Percentiles rank a stretch among this genome's conserved stretches.
Conservation (phyloP, 1,140 invertebrate genomes). For the Maniola jurtina region DNA sequence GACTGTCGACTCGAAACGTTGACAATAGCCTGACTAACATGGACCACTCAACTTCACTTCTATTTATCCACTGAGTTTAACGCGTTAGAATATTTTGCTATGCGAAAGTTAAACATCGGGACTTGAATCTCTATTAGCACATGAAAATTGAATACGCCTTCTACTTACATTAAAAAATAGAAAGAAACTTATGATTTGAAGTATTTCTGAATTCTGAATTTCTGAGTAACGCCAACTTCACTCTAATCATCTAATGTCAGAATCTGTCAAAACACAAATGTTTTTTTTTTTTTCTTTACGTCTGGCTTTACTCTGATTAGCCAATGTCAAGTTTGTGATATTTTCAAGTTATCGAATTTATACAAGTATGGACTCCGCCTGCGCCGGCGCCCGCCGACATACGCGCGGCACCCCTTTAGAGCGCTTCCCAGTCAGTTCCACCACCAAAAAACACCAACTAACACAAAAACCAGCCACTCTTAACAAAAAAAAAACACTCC, state of each 20-base stretch:
- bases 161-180: constrained; percentile 65
- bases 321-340: too few relatives aligned
- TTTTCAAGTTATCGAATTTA: too few relatives aligned
- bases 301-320: too few relatives aligned
- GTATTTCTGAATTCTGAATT: constrained; percentile 31
- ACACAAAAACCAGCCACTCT: too few relatives aligned
- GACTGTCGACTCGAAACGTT: constrained; percentile 51
- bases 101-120: constrained; percentile 32
- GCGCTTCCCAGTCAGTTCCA: too few relatives aligned
- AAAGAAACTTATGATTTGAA: constrained; percentile 57
- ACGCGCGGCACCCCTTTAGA: too few relatives aligned
- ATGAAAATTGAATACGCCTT: constrained; percentile 53
- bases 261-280: too few relatives aligned
- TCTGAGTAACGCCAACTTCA: constrained; percentile 68
- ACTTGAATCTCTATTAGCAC: constrained; percentile 34
- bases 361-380: too few relatives aligned
- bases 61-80: constrained; percentile 43
- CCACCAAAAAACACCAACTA: too few relatives aligned
- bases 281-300: too few relatives aligned
- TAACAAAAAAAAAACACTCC: too few relatives aligned
- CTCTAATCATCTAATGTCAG: constrained; percentile 13
- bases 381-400: too few relatives aligned
- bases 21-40: constrained; percentile 60
- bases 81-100: constrained; percentile 31
- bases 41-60: constrained; percentile 45